Evolutionary conservation across 2,113 vertebrate species (phyloP).

Genomic region (Aleadryas rufinucha): DNA sequence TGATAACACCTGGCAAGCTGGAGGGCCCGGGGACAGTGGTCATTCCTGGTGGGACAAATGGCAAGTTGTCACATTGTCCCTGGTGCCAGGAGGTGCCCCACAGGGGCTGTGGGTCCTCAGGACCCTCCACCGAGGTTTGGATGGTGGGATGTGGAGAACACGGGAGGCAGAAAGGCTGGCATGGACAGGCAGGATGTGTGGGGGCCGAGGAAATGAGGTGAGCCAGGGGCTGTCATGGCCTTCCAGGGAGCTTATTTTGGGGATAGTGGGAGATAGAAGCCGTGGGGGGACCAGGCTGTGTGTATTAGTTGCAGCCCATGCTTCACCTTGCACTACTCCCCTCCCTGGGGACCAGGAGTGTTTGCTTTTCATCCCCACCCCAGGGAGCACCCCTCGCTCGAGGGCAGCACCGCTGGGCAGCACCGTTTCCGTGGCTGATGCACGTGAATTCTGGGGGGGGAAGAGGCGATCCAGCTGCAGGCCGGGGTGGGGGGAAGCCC

Average conservation of each 20-base stretch:
- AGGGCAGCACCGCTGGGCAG: neutral
- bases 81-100: neutral
- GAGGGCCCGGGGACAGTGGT: neutral
- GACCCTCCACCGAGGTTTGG: neutral
- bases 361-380: neutral
- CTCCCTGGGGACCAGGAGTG: neutral
- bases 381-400: fast-evolving
- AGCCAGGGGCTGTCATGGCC: fast-evolving
- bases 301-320: neutral
- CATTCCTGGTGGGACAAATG: neutral
- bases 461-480: too few relatives aligned
- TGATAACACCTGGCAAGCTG: neutral
- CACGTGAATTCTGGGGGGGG: fast-evolving
- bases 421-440: neutral
- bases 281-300: neutral
- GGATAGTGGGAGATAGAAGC: fast-evolving
- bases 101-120: neutral
- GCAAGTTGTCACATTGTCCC: fast-evolving
- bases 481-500: too few relatives aligned
- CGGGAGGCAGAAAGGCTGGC: neutral
- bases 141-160: neutral
- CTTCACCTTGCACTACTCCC: neutral
- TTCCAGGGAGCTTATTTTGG: neutral
- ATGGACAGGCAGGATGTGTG: neutral
- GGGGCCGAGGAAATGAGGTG: fast-evolving